These are phyloP conservation scores for Phrynocephalus forsythii DNA, from an alignment of 2,797 vertebrate species.

Conservation along the genomic window DNA sequence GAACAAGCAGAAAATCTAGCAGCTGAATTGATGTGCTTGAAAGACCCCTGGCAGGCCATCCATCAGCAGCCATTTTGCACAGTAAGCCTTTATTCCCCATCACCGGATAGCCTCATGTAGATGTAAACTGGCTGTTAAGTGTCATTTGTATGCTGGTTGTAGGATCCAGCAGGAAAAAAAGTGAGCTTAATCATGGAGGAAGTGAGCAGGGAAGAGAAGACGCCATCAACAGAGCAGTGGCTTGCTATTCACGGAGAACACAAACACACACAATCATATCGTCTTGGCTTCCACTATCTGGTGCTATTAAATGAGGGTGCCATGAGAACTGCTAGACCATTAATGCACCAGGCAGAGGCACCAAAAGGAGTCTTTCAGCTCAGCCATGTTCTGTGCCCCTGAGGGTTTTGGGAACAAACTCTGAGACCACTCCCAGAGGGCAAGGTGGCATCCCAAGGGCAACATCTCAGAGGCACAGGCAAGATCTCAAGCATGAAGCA, in stretches of 20 bases:
- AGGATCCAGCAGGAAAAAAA: conserved; percentile 7
- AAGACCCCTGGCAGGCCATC: conserved; percentile 71
- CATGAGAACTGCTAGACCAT: not conserved
- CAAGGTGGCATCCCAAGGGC: too few relatives aligned
- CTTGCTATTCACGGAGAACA: not conserved
- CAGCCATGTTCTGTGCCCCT: too few relatives aligned
- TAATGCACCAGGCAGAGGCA: not conserved
- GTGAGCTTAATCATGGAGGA: not conserved
- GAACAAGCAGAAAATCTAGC: conserved; percentile 78
- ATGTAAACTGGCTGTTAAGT: conserved; percentile 61
- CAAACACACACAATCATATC: not conserved
- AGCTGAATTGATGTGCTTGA: conserved; percentile 70
- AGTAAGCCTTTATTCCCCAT: conserved; percentile 66
- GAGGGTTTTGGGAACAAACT: too few relatives aligned
- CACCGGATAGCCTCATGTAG: conserved; percentile 55
- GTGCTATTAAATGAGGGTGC: not conserved
- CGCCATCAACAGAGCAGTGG: not conserved
- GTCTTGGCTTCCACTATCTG: not conserved
- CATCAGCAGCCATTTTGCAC: conserved; percentile 70
- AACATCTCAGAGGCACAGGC: too few relatives aligned
- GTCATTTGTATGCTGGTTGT: conserved; percentile 43
- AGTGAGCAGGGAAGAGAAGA: too few relatives aligned
- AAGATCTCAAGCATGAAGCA: too few relatives aligned
- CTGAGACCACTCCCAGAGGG: too few relatives aligned
- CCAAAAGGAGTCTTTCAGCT: too few relatives aligned